Conservation (phyloP, 53 echinoderm and acorn worm genomes). For the Patiria pectinifera region DNA sequence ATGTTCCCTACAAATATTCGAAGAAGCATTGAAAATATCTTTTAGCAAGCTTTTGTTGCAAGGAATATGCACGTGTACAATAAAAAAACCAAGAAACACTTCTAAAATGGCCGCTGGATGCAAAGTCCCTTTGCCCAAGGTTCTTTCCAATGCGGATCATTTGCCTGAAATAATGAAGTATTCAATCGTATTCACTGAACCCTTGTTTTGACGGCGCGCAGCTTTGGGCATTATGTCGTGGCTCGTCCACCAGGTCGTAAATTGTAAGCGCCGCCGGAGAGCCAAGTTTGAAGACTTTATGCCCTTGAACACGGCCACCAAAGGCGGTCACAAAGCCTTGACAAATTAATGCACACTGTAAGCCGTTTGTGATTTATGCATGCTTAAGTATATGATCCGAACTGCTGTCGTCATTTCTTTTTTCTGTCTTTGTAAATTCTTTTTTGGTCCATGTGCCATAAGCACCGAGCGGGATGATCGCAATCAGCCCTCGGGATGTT, state of each 20-base stretch:
- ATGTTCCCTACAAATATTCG: no score
- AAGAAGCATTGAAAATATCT: no score
- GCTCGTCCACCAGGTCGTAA: no score
- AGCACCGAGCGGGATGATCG: neutral
- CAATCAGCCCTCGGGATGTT: conserved; percentile 2
- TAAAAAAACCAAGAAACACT: no score
- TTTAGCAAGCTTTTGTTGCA: no score
- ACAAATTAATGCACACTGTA: neutral
- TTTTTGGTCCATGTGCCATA: neutral
- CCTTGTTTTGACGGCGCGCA: neutral
- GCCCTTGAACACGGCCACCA: neutral
- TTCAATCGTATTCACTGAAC: neutral
- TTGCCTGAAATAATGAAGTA: neutral
- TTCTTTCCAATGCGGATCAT: no score
- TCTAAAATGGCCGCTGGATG: no score
- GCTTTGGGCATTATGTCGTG: no score
- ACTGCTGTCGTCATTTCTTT: neutral
- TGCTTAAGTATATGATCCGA: neutral
- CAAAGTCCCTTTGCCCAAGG: no score
- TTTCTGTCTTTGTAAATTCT: neutral
- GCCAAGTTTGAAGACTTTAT: neutral
- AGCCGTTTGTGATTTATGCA: neutral
- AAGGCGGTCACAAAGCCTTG: neutral
- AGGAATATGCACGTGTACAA: no score
- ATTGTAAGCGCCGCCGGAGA: neutral